Percentiles rank a stretch among this genome's conserved stretches.
phyloP scores from a whole-genome alignment of 2,888 invertebrate species.

The Orthonychiurus folsomi region DNA sequence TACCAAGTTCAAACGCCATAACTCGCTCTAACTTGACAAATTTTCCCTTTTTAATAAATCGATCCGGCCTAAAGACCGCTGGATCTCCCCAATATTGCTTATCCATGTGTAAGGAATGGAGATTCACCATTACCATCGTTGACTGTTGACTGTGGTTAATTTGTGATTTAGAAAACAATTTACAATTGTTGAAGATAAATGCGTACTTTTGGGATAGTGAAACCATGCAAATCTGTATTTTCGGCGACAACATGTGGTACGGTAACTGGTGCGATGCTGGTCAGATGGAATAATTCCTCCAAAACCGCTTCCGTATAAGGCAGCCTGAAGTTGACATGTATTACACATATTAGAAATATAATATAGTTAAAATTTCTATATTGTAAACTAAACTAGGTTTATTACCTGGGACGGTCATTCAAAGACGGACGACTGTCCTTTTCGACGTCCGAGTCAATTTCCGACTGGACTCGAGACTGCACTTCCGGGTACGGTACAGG shows the following conservation, averaged over 20 bases:
- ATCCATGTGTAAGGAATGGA: slow-evolving; percentile 38
- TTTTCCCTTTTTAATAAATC: slow-evolving; percentile 38
- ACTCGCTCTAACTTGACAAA: slow-evolving; percentile 34
- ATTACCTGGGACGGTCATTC: slow-evolving; percentile 21
- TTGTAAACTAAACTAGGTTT: neutral
- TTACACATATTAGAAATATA: neutral
- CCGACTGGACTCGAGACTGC: slow-evolving; percentile 25
- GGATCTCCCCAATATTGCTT: slow-evolving; percentile 38
- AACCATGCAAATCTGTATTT: slow-evolving; percentile 51
- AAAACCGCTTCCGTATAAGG: slow-evolving; percentile 52
- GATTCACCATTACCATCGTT: slow-evolving; percentile 30
- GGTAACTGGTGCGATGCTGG: slow-evolving; percentile 46
- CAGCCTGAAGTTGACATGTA: slow-evolving; percentile 43
- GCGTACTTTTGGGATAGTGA: slow-evolving; percentile 48
- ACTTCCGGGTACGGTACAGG: slow-evolving; percentile 29
- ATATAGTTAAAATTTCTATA: neutral
- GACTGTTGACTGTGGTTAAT: slow-evolving; percentile 18
- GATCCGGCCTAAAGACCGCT: slow-evolving; percentile 38
- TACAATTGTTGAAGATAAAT: neutral
- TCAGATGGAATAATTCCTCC: slow-evolving; percentile 48
- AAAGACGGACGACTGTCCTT: slow-evolving; percentile 20
- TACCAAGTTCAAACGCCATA: slow-evolving; percentile 40
- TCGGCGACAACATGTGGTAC: slow-evolving; percentile 50
- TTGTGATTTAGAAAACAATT: neutral
- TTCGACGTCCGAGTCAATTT: slow-evolving; percentile 27